Evolutionary conservation across 2,113 vertebrate species (phyloP), one percentile per base, ranked within the genome.

Genomic region (Petroica traversi): DNA sequence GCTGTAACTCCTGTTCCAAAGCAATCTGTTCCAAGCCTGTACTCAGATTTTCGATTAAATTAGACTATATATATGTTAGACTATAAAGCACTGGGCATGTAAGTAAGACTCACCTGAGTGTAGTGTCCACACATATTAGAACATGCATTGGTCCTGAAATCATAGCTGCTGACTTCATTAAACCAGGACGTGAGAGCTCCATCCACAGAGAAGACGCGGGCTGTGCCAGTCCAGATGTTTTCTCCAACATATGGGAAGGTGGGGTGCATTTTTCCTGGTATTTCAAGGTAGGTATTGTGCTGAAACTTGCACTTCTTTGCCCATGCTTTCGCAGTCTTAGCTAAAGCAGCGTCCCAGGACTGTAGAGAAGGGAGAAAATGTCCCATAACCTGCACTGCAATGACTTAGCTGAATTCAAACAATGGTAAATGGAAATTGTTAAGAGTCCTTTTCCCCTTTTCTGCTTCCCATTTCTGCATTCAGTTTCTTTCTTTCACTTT

Each of bases 271-370:
- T 94, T 97, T 8, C 76, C 12, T 5, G 20, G 25, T 4, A 72
- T 34, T 91, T 97, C n/a, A 81, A 98, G 95, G 71, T 97, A 78
- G 52, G 0, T 38, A 31, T 98, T 98, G 86, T 80, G 96, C 23
- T 71, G 5, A 93, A 92, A 91, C 22, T 51, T 57, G 96, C 98
- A 98, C 52, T 94, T 98, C 78, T 97, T 97, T 11, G 98, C 98
- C 98, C 97, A 98, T 3, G 97, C 97, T 95, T 96, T 98, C 61
- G 98, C 98, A 88, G 84, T 95, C 77, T 97, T 97, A 75, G 98
- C 97, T 95, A 98, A 97, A 92, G 97, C 98, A 93, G 96, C 11
- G 1, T 98, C 98, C 98, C 98, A 98, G 31, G 97, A 98, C 98
- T 98, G 85, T 40, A 96, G 92, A 91, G 89, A 77, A 96, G 68